Base-by-base conservation (phyloP, 2,888 invertebrate genomes). In the Notocelia uddmanniana region DNA sequence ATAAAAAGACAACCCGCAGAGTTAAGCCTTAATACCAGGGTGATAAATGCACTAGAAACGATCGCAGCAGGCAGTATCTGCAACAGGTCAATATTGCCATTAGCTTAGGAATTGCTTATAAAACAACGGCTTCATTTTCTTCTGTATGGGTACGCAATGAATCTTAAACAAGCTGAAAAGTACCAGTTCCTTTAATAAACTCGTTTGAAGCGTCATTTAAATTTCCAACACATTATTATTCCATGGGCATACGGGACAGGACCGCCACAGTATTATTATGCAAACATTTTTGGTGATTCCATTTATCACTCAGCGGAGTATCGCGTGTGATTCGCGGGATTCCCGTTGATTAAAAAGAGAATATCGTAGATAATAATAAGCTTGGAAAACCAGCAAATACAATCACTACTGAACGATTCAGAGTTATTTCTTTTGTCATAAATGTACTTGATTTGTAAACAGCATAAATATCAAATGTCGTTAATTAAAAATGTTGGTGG, bases 1-100 rank as follows among this genome's bases (percentile, higher is more conserved):
- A 67, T 75, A 69, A 73, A 74, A 69, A 57, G 66, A 64, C 69
- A 18, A 11, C 74, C 75, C 64, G 68, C 50, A 9, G 72, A 66
- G 75, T 59, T 19, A 77, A 80, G 78, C 81, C 81, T 81, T 82
- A 83, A 83, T 82, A 82, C 77, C 66, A 74, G 48, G 71, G 79
- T 82, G 76, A 87, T 86, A 85, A 86, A 83, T 85, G 84, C 80
- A 80, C 77, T 78, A 81, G 81, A 82, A 81, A 77, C 76, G 78
- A 68, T 82, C 84, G 64, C 86, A 85, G 83, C 82, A 79, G 85
- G 86, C 72, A 70, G 74, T 75, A 69, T 79, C 75, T 77, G 75
- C 80, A 77, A 77, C 78, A 82, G 83, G 80, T 84, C 80, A 81
- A 83, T 80, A 81, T 77, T 75, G 79, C 79, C 77, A 81, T 85